phyloP scores from a whole-genome alignment of 2,888 invertebrate genomes.

The Linnaemya vulpina region DNA sequence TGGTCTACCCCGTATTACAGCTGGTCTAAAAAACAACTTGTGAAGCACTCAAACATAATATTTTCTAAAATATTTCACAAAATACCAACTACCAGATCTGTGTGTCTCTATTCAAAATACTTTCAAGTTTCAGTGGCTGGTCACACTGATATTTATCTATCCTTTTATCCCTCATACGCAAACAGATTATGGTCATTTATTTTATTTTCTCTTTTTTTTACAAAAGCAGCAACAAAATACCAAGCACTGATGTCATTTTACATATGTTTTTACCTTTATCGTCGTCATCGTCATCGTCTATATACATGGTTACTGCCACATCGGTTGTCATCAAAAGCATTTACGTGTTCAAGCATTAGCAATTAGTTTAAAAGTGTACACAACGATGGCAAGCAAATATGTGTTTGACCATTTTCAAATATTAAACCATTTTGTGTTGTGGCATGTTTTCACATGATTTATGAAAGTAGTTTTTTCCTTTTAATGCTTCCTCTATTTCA shows the following conservation, averaged over 20 bases:
- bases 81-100: too few relatives aligned
- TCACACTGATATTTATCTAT: too few relatives aligned
- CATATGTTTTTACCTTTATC: slow-evolving; percentile 45
- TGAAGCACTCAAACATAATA: too few relatives aligned
- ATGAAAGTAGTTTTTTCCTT: background rate
- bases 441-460: slow-evolving; percentile 4
- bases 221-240: background rate
- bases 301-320: background rate
- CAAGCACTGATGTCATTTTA: slow-evolving; percentile 56
- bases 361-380: slow-evolving; percentile 43
- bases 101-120: too few relatives aligned
- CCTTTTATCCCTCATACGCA: too few relatives aligned
- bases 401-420: slow-evolving; percentile 4
- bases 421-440: slow-evolving; percentile 15
- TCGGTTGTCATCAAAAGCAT: slow-evolving; percentile 35
- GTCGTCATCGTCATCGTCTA: slow-evolving; percentile 10
- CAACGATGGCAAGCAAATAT: background rate
- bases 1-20: too few relatives aligned
- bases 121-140: too few relatives aligned
- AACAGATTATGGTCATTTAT: too few relatives aligned
- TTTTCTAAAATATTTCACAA: too few relatives aligned
- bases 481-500: slow-evolving; percentile 4
- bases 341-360: slow-evolving; percentile 66
- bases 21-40: too few relatives aligned
- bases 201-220: too few relatives aligned